A percentile compares a stretch with the other conserved stretches of the same genome.
Conservation (phyloP, 2,797 vertebrate genomes). For the Lagocephalus sceleratus region DNA sequence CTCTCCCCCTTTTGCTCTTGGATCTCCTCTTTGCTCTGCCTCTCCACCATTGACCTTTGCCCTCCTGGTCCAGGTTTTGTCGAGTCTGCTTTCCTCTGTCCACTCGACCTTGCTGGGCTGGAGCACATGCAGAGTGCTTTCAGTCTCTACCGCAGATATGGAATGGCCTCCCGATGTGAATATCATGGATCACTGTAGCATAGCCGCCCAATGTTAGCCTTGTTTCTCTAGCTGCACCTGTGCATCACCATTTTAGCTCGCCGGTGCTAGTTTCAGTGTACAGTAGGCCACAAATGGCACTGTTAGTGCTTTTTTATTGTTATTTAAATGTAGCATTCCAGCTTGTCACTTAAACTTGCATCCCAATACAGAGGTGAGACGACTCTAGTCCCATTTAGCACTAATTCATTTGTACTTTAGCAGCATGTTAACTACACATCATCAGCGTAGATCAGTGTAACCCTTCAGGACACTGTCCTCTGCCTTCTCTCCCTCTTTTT, state of each 20-base stretch:
- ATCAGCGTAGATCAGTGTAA: slow-evolving; percentile 38
- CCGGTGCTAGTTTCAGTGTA: slow-evolving; percentile 33
- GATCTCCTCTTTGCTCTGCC: slow-evolving; percentile 62
- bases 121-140: slow-evolving; percentile 85
- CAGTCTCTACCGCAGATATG: slow-evolving; percentile 82
- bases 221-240: slow-evolving; percentile 40
- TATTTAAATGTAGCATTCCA: slow-evolving; percentile 37
- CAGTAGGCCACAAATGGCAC: slow-evolving; percentile 39
- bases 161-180: slow-evolving; percentile 81
- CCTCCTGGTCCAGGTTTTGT: slow-evolving; percentile 86
- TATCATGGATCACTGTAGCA: slow-evolving; percentile 54
- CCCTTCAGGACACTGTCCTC: slow-evolving; percentile 7
- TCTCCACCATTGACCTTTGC: slow-evolving; percentile 56
- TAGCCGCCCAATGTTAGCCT: slow-evolving; percentile 51
- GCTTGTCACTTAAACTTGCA: slow-evolving; percentile 13
- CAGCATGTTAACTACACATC: slow-evolving; percentile 28
- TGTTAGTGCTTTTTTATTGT: slow-evolving; percentile 35
- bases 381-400: slow-evolving; percentile 36
- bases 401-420: slow-evolving; percentile 37
- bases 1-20: slow-evolving; percentile 39
- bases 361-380: slow-evolving; percentile 13
- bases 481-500: background rate
- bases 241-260: slow-evolving; percentile 22
- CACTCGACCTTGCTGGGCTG: slow-evolving; percentile 90
- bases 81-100: slow-evolving; percentile 90